Evolutionary conservation across 2,888 invertebrate species (phyloP).

Genomic region (Kuschelorhynchus macadamiae): DNA sequence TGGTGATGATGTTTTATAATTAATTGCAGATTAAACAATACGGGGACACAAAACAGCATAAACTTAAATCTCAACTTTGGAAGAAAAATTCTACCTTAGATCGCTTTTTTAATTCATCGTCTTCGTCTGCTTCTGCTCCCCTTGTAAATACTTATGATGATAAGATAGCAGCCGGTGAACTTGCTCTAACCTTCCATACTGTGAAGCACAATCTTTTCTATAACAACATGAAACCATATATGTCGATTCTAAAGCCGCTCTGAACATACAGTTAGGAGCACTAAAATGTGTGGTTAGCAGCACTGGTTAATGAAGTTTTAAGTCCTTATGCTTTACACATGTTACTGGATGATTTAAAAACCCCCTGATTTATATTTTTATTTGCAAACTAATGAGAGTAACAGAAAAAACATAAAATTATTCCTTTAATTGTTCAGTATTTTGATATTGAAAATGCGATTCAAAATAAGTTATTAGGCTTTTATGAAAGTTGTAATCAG

Average conservation of each 20-base stretch:
- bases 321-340: constrained; percentile 13
- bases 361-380: constrained; percentile 15
- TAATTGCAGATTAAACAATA: not conserved
- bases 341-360: constrained; percentile 8
- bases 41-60: not conserved
- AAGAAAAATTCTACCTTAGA: not conserved
- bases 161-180: not conserved
- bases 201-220: too few species aligned
- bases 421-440: constrained; percentile 49
- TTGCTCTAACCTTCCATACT: not conserved
- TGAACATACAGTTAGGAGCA: constrained; percentile 2
- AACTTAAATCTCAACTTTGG: not conserved
- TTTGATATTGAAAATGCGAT: constrained; percentile 46
- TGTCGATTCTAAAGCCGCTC: not conserved
- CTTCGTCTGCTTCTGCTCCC: too few species aligned
- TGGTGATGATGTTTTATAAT: not conserved
- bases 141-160: not conserved
- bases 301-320: constrained; percentile 13
- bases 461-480: too few species aligned
- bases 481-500: constrained; percentile 47
- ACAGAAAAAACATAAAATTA: not conserved
- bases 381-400: not conserved
- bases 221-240: not conserved
- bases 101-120: not conserved
- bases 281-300: constrained; percentile 4